Evolutionary conservation across 2,113 vertebrate genomes (phyloP).

Genomic region (Hyla sarda): DNA sequence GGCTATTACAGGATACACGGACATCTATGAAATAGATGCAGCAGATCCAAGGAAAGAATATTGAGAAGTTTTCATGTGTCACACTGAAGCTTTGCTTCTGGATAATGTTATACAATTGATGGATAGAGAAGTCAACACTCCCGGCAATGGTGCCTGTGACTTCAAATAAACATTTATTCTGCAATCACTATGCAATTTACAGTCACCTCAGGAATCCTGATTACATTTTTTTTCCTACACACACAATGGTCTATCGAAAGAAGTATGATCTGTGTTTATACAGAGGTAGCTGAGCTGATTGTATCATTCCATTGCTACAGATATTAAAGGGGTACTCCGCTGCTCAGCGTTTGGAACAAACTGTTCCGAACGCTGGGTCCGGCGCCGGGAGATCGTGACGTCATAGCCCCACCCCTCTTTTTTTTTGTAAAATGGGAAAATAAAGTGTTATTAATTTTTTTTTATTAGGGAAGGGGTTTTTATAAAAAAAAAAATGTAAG

Average conservation of each 20-base stretch:
- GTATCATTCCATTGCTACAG: not conserved
- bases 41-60: no score
- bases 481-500: no score
- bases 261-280: not conserved
- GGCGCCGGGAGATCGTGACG: no score
- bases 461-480: no score
- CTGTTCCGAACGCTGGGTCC: no score
- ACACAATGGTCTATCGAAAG: not conserved
- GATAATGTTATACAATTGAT: not conserved
- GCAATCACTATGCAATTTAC: constrained; percentile 3
- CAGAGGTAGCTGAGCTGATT: not conserved
- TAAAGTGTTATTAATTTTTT: no score
- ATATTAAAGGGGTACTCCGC: no score
- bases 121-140: not conserved
- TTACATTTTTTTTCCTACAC: not conserved
- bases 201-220: not conserved
- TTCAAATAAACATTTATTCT: constrained; percentile 20
- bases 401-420: no score
- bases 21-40: not conserved
- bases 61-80: not conserved
- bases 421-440: no score
- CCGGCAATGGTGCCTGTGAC: not conserved
- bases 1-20: not conserved
- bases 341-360: no score
- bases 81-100: not conserved